Conservation (phyloP, 2,113 vertebrate species). For the Oreochromis niloticus region DNA sequence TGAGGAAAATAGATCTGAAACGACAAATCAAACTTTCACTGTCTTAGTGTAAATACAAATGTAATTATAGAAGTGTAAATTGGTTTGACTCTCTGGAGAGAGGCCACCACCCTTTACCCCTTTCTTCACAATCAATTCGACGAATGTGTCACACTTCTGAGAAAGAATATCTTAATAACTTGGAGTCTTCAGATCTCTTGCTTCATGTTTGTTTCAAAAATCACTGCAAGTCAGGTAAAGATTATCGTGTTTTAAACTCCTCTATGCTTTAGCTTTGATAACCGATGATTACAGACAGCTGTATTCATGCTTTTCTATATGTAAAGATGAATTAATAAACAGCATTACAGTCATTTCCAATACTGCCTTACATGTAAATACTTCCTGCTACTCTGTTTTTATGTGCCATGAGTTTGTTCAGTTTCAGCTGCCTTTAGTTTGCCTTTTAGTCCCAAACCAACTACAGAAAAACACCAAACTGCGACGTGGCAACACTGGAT, state of each 20-base stretch:
- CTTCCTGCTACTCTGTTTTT: not conserved
- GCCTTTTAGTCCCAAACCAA: not conserved
- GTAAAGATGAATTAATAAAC: not conserved
- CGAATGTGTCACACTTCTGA: not conserved
- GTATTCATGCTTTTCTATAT: not conserved
- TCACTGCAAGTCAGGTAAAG: not conserved
- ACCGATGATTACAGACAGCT: not conserved
- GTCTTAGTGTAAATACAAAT: conserved; percentile 64
- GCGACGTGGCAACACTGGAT: not conserved
- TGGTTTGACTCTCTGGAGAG: conserved; percentile 55
- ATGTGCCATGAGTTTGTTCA: not conserved
- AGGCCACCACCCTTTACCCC: conserved; percentile 13
- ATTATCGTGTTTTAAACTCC: not conserved
- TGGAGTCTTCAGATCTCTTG: not conserved
- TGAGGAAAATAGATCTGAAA: conserved; percentile 40
- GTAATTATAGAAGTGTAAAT: conserved; percentile 62
- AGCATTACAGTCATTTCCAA: not conserved
- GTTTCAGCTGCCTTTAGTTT: not conserved
- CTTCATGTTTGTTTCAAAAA: not conserved
- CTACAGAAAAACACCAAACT: not conserved
- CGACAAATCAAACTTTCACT: conserved; percentile 53
- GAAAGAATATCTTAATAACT: not conserved
- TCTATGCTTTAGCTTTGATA: not conserved
- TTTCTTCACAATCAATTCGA: not conserved
- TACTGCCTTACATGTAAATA: not conserved